Conservation (phyloP, 35 echinoderm and acorn worm species). For the Anneissia japonica region DNA sequence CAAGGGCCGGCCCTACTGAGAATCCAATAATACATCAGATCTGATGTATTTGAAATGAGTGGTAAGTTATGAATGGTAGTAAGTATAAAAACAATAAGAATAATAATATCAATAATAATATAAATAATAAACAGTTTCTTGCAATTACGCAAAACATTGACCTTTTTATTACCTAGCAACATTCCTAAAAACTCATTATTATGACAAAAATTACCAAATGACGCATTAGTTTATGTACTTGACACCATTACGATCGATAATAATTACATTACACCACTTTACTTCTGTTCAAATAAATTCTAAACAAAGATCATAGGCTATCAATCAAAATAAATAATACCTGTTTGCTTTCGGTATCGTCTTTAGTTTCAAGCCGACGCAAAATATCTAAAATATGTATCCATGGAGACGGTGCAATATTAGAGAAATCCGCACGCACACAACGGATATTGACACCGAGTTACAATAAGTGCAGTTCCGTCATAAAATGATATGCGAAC, state of each 20-base stretch:
- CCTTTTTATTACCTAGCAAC: too few species aligned
- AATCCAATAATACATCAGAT: too few species aligned
- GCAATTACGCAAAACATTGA: too few species aligned
- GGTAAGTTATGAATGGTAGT: too few species aligned
- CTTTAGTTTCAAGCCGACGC: background rate
- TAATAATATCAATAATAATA: too few species aligned
- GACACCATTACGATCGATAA: background rate
- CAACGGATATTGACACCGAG: too few species aligned
- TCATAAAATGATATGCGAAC: too few species aligned
- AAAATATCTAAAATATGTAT: background rate
- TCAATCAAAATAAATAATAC: background rate
- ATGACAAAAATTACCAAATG: background rate
- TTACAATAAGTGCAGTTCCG: too few species aligned
- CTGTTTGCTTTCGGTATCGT: background rate
- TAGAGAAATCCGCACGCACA: background rate
- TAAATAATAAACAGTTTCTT: too few species aligned
- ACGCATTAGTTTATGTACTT: background rate
- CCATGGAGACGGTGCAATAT: background rate
- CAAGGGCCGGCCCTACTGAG: too few species aligned
- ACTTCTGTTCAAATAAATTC: background rate
- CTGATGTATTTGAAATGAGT: too few species aligned
- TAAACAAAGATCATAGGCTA: background rate
- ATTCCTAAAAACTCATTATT: background rate
- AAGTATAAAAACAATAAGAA: too few species aligned
- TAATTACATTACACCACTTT: background rate